A percentile compares a stretch with the other conserved stretches of the same genome.
These are phyloP conservation scores for Cotesia typhae DNA, from an alignment of 1,140 invertebrate genomes.

Conservation along the genomic window DNA sequence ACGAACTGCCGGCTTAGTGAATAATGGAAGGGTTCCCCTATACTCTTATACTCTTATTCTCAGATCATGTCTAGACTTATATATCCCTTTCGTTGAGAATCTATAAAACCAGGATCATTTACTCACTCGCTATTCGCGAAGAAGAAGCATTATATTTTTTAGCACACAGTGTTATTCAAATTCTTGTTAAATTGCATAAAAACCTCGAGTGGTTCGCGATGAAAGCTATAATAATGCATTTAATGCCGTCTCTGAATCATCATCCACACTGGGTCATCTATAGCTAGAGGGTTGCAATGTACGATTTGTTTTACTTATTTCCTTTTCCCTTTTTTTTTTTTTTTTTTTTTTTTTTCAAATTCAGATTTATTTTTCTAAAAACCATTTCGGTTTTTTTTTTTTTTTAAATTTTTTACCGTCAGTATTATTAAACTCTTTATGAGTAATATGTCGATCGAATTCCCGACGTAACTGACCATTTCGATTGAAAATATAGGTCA, in stretches of 20 bases:
- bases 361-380: too few relatives aligned
- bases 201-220: constrained; percentile 49
- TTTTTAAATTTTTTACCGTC: too few relatives aligned
- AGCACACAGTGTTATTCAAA: constrained; percentile 59
- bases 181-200: constrained; percentile 65
- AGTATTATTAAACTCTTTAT: too few relatives aligned
- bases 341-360: not conserved
- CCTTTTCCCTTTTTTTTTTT: constrained; percentile 11
- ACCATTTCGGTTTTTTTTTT: not conserved
- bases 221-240: constrained; percentile 51
- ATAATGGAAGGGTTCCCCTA: constrained; percentile 46
- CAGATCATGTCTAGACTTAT: constrained; percentile 45
- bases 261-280: constrained; percentile 57
- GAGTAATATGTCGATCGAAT: too few relatives aligned
- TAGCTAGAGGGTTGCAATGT: constrained; percentile 41
- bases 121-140: constrained; percentile 18
- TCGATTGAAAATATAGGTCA: too few relatives aligned
- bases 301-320: not conserved
- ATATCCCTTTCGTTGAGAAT: constrained; percentile 36
- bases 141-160: constrained; percentile 40
- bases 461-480: too few relatives aligned
- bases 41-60: not conserved
- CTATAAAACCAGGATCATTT: constrained; percentile 41
- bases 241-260: constrained; percentile 50
- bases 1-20: constrained; percentile 30